Conservation (phyloP, 53 echinoderm and acorn worm species). For the Astropecten irregularis region DNA sequence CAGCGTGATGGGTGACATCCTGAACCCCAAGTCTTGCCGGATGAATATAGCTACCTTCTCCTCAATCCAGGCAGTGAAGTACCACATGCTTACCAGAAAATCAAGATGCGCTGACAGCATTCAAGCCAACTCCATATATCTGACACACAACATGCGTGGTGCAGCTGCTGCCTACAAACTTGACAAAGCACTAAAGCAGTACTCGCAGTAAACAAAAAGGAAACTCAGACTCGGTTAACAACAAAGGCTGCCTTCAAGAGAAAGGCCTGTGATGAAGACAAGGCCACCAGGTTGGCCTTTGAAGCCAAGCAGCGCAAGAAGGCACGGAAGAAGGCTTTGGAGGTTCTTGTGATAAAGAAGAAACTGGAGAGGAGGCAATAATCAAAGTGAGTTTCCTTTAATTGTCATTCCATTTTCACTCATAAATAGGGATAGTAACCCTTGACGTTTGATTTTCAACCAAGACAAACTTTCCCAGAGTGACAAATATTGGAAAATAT, state of each 20-base stretch:
- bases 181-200: too few relatives aligned
- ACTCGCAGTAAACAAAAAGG: not conserved
- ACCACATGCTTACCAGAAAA: conserved; percentile 18
- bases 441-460: too few relatives aligned
- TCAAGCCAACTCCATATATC: not conserved
- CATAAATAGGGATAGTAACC: too few relatives aligned
- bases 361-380: not conserved
- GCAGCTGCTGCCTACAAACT: conserved; percentile 8
- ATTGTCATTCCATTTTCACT: too few relatives aligned
- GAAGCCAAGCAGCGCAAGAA: not conserved
- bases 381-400: too few relatives aligned
- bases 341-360: not conserved
- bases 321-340: not conserved
- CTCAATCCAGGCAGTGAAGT: conserved; percentile 40
- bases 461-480: too few relatives aligned
- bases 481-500: too few relatives aligned
- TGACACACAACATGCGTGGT: not conserved
- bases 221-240: not conserved
- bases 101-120: not conserved
- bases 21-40: not conserved
- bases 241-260: not conserved
- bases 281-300: not conserved
- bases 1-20: conserved; percentile 45
- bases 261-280: not conserved
- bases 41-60: conserved; percentile 40